These are phyloP conservation scores for Anhinga anhinga DNA, from an alignment of 2,113 vertebrate genomes.

Conservation along the genomic window DNA sequence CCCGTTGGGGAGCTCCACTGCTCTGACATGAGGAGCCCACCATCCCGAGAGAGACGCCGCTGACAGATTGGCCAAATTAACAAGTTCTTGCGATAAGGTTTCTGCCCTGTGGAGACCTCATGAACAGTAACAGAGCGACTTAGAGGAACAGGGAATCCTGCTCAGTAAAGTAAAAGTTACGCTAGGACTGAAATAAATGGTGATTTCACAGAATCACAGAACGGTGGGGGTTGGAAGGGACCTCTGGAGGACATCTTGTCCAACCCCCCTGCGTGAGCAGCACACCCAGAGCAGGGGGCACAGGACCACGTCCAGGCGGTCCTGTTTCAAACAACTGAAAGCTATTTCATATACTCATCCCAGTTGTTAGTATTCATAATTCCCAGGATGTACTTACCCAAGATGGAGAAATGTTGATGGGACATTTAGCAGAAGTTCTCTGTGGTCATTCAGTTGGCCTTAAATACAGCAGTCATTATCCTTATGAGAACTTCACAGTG, in stretches of 20 bases:
- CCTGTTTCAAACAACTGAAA: background rate
- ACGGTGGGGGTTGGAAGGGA: no score
- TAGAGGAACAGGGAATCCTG: background rate
- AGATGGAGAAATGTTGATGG: background rate
- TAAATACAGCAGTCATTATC: background rate
- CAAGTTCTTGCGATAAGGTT: background rate
- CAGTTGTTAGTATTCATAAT: background rate
- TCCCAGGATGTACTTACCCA: background rate
- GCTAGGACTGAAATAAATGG: background rate
- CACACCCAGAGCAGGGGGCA: no score
- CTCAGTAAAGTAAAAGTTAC: background rate
- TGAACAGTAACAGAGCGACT: background rate
- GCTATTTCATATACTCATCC: background rate
- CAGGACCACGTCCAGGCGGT: no score
- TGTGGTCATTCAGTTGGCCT: background rate
- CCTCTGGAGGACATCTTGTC: no score
- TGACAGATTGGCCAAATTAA: background rate
- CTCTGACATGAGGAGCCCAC: background rate
- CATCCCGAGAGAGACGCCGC: background rate
- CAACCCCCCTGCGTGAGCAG: no score
- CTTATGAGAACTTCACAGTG: background rate
- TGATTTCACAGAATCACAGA: no score
- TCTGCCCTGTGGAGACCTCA: background rate
- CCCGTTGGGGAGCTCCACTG: background rate
- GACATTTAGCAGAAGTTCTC: background rate